Base-by-base conservation (phyloP, 2,888 invertebrate species). In the Chaitophorus viminalis region DNA sequence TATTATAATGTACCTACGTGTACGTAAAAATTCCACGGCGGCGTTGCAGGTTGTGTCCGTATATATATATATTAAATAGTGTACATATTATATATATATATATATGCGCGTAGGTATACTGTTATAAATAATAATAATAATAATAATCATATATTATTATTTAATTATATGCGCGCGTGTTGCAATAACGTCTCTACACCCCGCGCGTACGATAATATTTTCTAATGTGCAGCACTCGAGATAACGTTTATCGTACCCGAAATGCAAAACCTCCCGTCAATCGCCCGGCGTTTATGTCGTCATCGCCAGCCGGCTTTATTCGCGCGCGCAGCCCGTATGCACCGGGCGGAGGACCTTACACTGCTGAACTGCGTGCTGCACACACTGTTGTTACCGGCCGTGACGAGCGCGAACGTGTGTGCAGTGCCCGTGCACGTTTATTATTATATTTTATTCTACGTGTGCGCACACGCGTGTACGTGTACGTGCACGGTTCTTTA, bases 241-340 rank as follows among this genome's bases (percentile, higher is more conserved):
- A 29, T 83, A n/a, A n/a, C n/a, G n/a, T n/a, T n/a, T n/a, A 39
- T 60, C 25, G 39, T 46, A 46, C 60, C 74, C 83, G 60, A 83
- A 83, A 83, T 75, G 74, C 75, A 60, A 75, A 83, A 75, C 60
- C 36, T 29, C 74, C 36, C 21, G 36, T 29, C 74, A 25, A 11
- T 14, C 29, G 29, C 70, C 9, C 70, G 29, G 31, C n/a, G 70
- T 31, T 29, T 70, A 31, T 36, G 31, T 74, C 74, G 36, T 74
- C 74, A 36, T 33, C 36, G 11, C 33, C 68, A 9, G 68, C 68
- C 46, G 46, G 39, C 1, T 39, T 1, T 54, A 21, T 5, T 18
- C 54, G 60, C 60, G 60, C 60, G 60, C 25, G 60, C 60, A 60
- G 60, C 60, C 46, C 14, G 14, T 5, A 25, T 60, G 60, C 60